Conservation (phyloP, 2,797 vertebrate genomes). For the Acomys russatus region DNA sequence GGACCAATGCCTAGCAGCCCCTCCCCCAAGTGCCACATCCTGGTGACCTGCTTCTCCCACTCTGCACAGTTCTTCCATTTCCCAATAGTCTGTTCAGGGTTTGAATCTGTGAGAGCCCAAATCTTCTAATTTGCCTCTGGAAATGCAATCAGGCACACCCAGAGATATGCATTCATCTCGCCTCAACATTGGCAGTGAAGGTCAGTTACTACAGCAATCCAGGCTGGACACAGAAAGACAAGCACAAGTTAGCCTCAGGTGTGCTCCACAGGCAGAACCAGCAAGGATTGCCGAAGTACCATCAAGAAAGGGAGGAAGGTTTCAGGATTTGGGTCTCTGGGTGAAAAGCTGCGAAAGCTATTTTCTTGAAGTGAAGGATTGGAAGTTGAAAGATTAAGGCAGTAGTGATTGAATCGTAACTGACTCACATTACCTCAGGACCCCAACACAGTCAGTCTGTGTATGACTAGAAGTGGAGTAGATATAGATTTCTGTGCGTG, state of each 20-base stretch:
- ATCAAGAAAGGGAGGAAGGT: neutral
- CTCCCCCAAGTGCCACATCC: neutral
- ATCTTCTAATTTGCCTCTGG: neutral
- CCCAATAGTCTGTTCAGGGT: fast-evolving
- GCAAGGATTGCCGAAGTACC: neutral
- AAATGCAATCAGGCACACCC: neutral
- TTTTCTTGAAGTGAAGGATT: neutral
- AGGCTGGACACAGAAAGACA: neutral
- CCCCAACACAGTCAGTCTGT: neutral
- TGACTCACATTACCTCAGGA: neutral
- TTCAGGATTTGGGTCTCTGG: neutral
- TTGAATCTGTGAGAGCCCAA: neutral
- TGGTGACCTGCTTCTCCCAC: neutral
- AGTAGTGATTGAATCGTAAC: fast-evolving
- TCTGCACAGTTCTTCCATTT: no score
- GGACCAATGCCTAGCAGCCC: neutral
- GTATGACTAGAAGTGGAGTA: neutral
- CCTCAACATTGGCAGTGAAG: neutral
- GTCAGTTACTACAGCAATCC: neutral
- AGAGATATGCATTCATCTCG: neutral
- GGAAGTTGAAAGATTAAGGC: neutral
- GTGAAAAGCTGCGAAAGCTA: neutral
- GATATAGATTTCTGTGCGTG: neutral
- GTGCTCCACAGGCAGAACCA: neutral
- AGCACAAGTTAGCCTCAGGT: neutral